Base-by-base conservation (phyloP, 2,888 invertebrate species). In the Agriopis marginaria region DNA sequence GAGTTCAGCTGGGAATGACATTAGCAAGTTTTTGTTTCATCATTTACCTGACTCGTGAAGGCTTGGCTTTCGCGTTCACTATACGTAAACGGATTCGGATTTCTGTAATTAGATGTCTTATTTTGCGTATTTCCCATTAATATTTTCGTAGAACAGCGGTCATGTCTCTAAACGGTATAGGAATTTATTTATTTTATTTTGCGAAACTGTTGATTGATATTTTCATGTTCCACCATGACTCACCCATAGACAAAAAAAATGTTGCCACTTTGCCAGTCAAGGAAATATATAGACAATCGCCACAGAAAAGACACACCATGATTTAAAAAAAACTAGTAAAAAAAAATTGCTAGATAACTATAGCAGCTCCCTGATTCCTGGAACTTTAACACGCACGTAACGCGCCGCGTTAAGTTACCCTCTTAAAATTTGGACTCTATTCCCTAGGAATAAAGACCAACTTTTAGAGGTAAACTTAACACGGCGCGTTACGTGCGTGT, bases 1-100 rank as follows among this genome's bases (percentile, higher is more conserved):
- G 90, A 89, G 85, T 93, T 89, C 92, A 92, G 90, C 92, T 92
- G 92, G 86, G 93, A 92, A 92, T 94, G 94, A 94, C 94, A 93
- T 90, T 92, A 89, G 90, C 93, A 92, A 93, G 88, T 92, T 93
- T 93, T 89, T 86, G 78, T 86, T 88, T 85, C 82, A 86, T 86
- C 84, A 83, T 83, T 86, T 92, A 94, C 94, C 91, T 94, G 94
- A 84, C 93, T 94, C 71, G 91, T 85, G 81, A 90, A 92, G 75
- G 89, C 85, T 86, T 91, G 91, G 75, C 85, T 87, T 82, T 92
- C 90, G 77, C 89, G 87, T 77, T 89, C 82, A 81, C 86, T 80
- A 75, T 85, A 82, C 75, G 84, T 74, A 75, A 87, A 61, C 39
- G 32, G 86, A 66, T 89, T 90, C 75, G 85, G 84, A 79, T 85